These are phyloP conservation scores for Drosophila affinis DNA, from an alignment of 2,888 invertebrate species.

Conservation along the genomic window DNA sequence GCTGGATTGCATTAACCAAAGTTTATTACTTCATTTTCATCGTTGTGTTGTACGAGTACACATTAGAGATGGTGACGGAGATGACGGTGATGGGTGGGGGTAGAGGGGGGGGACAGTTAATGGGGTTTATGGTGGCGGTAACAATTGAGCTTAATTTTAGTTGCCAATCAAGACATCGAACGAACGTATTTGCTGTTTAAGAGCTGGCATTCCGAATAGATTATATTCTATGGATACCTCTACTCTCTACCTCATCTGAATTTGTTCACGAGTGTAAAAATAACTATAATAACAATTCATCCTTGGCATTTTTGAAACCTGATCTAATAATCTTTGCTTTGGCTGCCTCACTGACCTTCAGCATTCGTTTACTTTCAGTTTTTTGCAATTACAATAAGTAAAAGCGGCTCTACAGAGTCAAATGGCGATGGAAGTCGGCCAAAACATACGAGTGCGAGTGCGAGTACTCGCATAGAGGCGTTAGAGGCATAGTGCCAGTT, in stretches of 20 bases:
- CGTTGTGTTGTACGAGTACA: constrained; percentile 26
- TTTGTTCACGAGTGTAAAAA: neutral
- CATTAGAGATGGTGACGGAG: constrained; percentile 44
- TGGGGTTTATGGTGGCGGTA: constrained; percentile 17
- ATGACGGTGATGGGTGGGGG: constrained; percentile 4
- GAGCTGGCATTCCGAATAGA: too few species aligned
- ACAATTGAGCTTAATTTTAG: constrained; percentile 59
- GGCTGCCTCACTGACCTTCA: constrained; percentile 68
- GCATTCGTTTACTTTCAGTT: constrained; percentile 73
- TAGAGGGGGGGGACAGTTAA: constrained; percentile 1
- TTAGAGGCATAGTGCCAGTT: neutral
- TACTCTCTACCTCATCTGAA: neutral
- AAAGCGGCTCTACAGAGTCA: constrained; percentile 36
- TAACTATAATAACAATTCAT: neutral
- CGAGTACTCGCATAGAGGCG: too few species aligned
- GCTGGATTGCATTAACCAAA: constrained; percentile 51
- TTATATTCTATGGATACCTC: too few species aligned
- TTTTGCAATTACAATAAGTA: constrained; percentile 59
- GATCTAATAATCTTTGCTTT: constrained; percentile 69
- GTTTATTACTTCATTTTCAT: constrained; percentile 69
- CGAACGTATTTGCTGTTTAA: constrained; percentile 44
- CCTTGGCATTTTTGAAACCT: constrained; percentile 55
- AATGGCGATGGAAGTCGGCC: constrained; percentile 27
- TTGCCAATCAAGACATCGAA: constrained; percentile 47
- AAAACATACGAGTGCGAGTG: constrained; percentile 42